Conservation (phyloP, 2,888 invertebrate genomes). For the Lycia hirtaria region DNA sequence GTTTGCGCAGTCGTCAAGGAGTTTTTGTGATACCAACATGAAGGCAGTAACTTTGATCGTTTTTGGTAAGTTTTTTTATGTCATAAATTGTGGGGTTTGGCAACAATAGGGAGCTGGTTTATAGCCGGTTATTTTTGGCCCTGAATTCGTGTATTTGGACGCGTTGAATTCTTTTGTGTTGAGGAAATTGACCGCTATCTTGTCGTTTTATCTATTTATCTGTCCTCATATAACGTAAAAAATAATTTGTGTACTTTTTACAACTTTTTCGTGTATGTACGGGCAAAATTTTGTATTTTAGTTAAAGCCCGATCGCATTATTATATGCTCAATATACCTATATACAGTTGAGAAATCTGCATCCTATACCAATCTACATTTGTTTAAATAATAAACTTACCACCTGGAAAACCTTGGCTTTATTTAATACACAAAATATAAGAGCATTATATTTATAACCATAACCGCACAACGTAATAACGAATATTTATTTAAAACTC, state of each 20-base stretch:
- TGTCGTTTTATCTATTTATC: background rate
- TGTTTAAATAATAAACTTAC: no score
- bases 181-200: conserved; percentile 3
- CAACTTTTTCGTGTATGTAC: no score
- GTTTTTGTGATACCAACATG: conserved; percentile 58
- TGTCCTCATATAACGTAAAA: background rate
- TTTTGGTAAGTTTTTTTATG: conserved; percentile 66
- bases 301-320: no score
- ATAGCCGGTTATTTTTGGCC: conserved; percentile 23
- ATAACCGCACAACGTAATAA: no score
- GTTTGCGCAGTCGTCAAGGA: conserved; percentile 43
- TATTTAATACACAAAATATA: no score
- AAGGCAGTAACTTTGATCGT: conserved; percentile 67
- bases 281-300: background rate
- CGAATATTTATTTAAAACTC: no score
- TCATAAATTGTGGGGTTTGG: conserved; percentile 19
- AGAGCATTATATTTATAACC: no score
- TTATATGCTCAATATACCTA: no score
- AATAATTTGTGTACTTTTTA: no score
- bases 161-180: conserved; percentile 30
- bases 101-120: conserved; percentile 21
- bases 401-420: no score
- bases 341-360: no score
- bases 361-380: no score
- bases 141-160: background rate